Evolutionary conservation across 2,113 vertebrate species (phyloP).

Genomic region (Trematomus loennbergii): DNA sequence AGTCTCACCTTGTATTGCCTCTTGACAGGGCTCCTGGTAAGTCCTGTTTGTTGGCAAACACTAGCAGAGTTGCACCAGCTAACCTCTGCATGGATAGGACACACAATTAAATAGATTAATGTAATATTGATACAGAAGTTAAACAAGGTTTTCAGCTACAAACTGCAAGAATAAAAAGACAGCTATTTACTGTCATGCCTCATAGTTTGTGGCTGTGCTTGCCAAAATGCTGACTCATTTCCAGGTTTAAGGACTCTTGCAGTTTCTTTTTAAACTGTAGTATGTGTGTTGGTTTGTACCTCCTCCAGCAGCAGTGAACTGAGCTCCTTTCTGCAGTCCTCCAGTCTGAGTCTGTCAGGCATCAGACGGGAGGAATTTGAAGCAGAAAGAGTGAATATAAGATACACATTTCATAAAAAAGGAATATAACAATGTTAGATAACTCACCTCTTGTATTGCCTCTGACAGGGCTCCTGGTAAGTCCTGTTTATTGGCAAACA

Average conservation of each 20-base stretch:
- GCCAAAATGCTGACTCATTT: too few species aligned
- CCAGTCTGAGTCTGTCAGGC: conserved; percentile 85
- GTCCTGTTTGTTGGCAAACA: conserved; percentile 95
- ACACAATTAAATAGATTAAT: background rate
- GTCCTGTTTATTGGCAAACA: conserved; percentile 96
- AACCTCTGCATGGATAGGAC: conserved; percentile 83
- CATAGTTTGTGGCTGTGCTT: background rate
- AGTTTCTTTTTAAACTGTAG: background rate
- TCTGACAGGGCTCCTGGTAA: conserved; percentile 89
- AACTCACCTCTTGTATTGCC: conserved; percentile 73
- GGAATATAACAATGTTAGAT: too few species aligned
- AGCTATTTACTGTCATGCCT: background rate
- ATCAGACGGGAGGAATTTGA: background rate
- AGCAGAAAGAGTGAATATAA: too few species aligned
- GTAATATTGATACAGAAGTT: background rate
- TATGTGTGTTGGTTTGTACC: conserved; percentile 73
- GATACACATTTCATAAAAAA: too few species aligned
- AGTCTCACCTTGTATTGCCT: conserved; percentile 85
- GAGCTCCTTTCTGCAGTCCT: conserved; percentile 90
- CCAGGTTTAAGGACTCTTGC: too few species aligned
- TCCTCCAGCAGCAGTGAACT: conserved; percentile 88
- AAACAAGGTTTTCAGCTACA: background rate
- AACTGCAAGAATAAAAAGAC: background rate
- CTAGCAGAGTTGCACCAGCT: conserved; percentile 90
- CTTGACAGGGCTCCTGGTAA: conserved; percentile 88